These are phyloP conservation scores for Agonopterix subpropinquella DNA, from an alignment of 2,888 invertebrate species.

Conservation along the genomic window DNA sequence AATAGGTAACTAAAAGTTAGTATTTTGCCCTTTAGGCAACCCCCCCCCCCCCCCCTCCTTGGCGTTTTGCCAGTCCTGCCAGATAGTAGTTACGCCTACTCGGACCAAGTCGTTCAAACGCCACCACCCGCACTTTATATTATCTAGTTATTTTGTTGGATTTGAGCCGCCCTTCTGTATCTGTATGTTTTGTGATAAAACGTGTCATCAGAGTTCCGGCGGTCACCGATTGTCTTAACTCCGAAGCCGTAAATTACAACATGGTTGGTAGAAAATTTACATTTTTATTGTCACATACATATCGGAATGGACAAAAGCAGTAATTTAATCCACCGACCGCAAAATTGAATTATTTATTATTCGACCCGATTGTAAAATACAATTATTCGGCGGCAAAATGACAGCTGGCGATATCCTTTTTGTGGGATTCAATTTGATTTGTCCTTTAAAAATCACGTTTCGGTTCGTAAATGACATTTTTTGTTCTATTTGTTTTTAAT, in stretches of 20 bases:
- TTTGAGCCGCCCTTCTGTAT: too few species aligned
- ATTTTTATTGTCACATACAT: conserved; percentile 69
- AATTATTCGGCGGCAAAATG: conserved; percentile 46
- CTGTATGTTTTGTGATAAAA: conserved; percentile 22
- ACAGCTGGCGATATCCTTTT: conserved; percentile 32
- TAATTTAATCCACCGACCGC: conserved; percentile 60
- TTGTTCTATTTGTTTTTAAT: neutral
- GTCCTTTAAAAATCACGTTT: conserved; percentile 16
- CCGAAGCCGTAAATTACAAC: conserved; percentile 56
- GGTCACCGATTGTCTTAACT: conserved; percentile 23
- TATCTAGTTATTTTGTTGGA: too few species aligned
- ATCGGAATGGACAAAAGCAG: conserved; percentile 51
- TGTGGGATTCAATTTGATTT: conserved; percentile 33
- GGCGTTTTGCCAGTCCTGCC: too few species aligned
- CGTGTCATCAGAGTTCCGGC: conserved; percentile 23
- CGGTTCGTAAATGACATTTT: neutral
- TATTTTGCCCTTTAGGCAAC: too few species aligned
- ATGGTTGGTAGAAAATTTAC: conserved; percentile 58
- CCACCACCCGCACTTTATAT: too few species aligned
- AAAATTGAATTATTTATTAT: conserved; percentile 72
- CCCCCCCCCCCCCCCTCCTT: too few species aligned
- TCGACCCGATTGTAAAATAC: conserved; percentile 49
- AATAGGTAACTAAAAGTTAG: too few species aligned
- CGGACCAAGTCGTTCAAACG: too few species aligned
- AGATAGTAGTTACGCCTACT: too few species aligned